Evolutionary conservation across 2,113 vertebrate genomes (phyloP).

Genomic region (Vulpes lagopus): DNA sequence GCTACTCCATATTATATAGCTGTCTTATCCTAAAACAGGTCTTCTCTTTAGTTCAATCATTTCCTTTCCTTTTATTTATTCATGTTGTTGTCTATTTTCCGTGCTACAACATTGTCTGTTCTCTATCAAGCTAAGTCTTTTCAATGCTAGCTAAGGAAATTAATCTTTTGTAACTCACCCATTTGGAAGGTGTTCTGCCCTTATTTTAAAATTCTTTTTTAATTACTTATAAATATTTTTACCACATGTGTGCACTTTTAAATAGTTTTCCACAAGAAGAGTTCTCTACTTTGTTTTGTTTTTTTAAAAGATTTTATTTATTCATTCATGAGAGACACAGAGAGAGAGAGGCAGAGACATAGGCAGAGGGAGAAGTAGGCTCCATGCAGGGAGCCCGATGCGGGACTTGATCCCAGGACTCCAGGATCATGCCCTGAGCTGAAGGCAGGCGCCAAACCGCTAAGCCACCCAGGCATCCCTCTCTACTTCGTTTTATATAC

Average conservation of each 20-base stretch:
- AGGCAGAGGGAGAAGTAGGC: no score
- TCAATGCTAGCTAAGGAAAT: neutral
- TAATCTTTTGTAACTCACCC: neutral
- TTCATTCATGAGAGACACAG: no score
- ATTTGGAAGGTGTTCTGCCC: neutral
- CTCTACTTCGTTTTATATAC: no score
- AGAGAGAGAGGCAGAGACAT: no score
- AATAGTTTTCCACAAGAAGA: conserved; percentile 32
- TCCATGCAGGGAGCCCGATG: no score
- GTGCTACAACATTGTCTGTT: neutral
- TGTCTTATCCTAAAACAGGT: conserved; percentile 3
- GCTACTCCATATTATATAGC: neutral
- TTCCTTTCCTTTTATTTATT: conserved; percentile 21
- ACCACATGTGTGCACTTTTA: neutral
- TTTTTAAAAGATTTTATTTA: no score
- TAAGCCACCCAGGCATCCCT: no score
- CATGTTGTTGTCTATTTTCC: neutral
- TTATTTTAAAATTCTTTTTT: conserved; percentile 51
- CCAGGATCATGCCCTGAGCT: no score
- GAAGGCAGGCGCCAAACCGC: no score
- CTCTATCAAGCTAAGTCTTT: conserved; percentile 17
- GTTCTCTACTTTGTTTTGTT: neutral
- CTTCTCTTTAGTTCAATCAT: neutral
- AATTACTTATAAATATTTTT: conserved; percentile 16
- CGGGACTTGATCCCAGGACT: no score